Evolutionary conservation across 2,113 vertebrate species (phyloP), one percentile per base, ranked within the genome.

Genomic region (Lepisosteus oculatus): DNA sequence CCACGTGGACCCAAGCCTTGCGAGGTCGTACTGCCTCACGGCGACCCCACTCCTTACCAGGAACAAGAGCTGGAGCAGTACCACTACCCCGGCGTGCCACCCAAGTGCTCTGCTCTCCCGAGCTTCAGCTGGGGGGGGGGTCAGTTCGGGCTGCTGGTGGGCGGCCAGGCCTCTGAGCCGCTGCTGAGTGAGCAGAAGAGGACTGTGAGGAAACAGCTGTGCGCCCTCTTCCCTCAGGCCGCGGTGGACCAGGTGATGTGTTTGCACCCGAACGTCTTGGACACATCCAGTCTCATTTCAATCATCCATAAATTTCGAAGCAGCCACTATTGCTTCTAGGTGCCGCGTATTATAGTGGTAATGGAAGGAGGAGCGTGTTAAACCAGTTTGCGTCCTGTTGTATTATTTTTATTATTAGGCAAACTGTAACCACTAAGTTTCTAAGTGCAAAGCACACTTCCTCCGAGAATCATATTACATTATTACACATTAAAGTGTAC

Each of bases 201-300:
- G 44, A 72, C 14, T 12, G 72, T 86, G 65, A 83, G 78, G 74
- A 83, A 73, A 12, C 84, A 85, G 61, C 88, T 93, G 8, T 85
- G 86, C 77, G 80, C 84, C 0, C 47, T 89, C 6, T 94, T 91
- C 74, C 91, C 92, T 1, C 81, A 80, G 0, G 17, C 29, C 0
- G 77, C 67, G 0, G 86, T 92, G 69, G 87, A 92, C 72, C 74
- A 72, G 0, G 43, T 81, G 55, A 85, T 89, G 88, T 72, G 81
- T 1, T 64, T 77, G 29, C 80, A 88, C 66, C 89, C 93, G 0
- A 43, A 79, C 0, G 55, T 84, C 14, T 80, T 89, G 4, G 86
- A 92, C 43, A 14, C 68, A 2, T 15, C 78, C 0, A 55, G 83
- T 73, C 86, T 90, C 68, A 80, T 87, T 1, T 57, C 67, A 3